Base-by-base conservation (phyloP, 2,888 invertebrate genomes). In the Trissoscelio sp. region DNA sequence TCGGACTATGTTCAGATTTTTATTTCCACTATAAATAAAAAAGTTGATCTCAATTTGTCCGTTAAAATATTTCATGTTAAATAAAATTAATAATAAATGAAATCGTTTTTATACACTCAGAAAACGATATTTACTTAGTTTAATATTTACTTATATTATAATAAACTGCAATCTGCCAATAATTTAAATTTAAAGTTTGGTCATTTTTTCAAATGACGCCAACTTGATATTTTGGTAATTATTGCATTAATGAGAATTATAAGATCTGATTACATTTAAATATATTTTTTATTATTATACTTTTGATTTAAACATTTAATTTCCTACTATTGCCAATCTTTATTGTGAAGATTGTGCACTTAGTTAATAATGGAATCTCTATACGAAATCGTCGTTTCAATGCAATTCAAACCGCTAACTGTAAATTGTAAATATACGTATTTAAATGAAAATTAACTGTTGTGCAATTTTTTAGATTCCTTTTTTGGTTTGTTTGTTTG, bases 301-400 rank as follows among this genome's bases (percentile, higher is more conserved):
- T 3, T 5, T 66, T 18, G 22, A 58, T 24, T 58, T 20, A 34
- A 16, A 24, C 12, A 51, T 48, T 46, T 22, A 66, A 48, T 72
- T 62, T 55, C 46, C 14, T 67, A 88, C 89, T 90, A 89, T 85
- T 89, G 89, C 87, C 86, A 86, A 85, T 90, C 90, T 90, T 90
- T 86, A 62, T 66, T 16, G 70, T 55, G 86, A 89, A 90, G 90
- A 90, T 87, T 86, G 88, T 69, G 85, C 88, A 89, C 84, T 88
- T 89, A 89, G 88, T 85, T 70, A 78, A 14, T 37, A 24, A 11
- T 22, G 7, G 31, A 44, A 39, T 74, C 31, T 18, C 4, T 37
- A n/a, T 11, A 39, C 18, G 9, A 48, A 24, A 48, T 48, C 4
- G 2, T 20, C 24, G 6, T 22, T 73, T 73, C 7, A 20, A 0